Evolutionary conservation across 1,140 invertebrate species (phyloP).

Genomic region (Drosophila sp.): DNA sequence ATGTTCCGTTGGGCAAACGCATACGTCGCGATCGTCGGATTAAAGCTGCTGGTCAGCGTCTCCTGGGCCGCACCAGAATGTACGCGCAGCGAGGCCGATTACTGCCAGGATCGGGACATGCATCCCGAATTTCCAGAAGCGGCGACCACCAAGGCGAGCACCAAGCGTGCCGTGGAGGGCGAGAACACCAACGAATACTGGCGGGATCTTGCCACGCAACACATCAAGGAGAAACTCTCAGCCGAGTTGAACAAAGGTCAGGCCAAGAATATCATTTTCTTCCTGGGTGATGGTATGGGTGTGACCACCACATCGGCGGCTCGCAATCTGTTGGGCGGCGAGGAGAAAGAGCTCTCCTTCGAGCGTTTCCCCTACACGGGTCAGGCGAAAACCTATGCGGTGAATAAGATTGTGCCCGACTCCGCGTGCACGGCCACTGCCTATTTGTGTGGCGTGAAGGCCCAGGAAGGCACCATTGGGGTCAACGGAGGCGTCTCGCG

Average conservation of each 20-base stretch:
- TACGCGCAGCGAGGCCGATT: slow-evolving; percentile 34
- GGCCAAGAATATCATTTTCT: slow-evolving; percentile 90
- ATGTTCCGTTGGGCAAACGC: slow-evolving; percentile 55
- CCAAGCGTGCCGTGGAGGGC: slow-evolving; percentile 30
- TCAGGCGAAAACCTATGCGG: slow-evolving; percentile 93
- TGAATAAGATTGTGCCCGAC: slow-evolving; percentile 91
- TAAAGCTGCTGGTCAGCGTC: slow-evolving; percentile 34
- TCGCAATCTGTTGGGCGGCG: slow-evolving; percentile 86
- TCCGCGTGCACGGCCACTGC: slow-evolving; percentile 90
- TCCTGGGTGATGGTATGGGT: slow-evolving; percentile 92
- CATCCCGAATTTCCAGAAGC: slow-evolving; percentile 61
- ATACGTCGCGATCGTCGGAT: slow-evolving; percentile 30
- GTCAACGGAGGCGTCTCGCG: slow-evolving; percentile 87
- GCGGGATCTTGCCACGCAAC: slow-evolving; percentile 61
- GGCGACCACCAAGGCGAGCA: not conserved
- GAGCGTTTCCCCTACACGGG: slow-evolving; percentile 90
- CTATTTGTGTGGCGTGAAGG: slow-evolving; percentile 92
- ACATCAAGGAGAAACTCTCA: slow-evolving; percentile 56
- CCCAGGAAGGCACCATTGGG: slow-evolving; percentile 90
- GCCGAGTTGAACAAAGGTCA: slow-evolving; percentile 80
- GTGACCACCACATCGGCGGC: slow-evolving; percentile 89
- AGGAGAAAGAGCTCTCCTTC: slow-evolving; percentile 88
- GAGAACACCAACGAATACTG: slow-evolving; percentile 77
- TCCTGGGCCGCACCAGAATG: slow-evolving; percentile 57
- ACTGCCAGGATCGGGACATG: slow-evolving; percentile 62